A percentile compares a stretch with the other conserved stretches of the same genome.
phyloP scores from a whole-genome alignment of 2,888 invertebrate species.

The Pammene aurita region DNA sequence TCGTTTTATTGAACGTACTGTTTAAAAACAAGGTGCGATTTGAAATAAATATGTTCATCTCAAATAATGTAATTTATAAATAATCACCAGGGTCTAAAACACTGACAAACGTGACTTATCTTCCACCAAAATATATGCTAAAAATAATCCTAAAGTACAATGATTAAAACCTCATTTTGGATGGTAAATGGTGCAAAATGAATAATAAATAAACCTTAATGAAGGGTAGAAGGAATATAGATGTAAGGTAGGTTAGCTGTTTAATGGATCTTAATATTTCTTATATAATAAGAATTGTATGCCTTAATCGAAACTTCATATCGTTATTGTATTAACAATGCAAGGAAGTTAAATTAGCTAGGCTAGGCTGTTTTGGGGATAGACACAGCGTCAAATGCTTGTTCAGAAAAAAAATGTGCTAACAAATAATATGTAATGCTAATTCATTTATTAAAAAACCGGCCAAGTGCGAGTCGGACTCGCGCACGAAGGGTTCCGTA shows the following conservation, averaged over 20 bases:
- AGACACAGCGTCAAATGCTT: constrained; percentile 20
- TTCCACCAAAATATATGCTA: constrained; percentile 39
- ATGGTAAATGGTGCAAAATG: constrained; percentile 39
- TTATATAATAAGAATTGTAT: constrained; percentile 81
- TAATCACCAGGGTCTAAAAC: constrained; percentile 12
- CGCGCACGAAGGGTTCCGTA: too few species aligned
- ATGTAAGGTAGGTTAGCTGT: constrained; percentile 57
- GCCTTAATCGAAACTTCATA: constrained; percentile 80
- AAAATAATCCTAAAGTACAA: constrained; percentile 40
- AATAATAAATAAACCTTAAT: constrained; percentile 30
- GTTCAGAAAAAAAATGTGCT: too few species aligned
- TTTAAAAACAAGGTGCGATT: not conserved
- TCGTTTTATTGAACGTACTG: not conserved
- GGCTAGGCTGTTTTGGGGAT: constrained; percentile 17
- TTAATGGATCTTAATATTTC: constrained; percentile 60
- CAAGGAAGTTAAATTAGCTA: constrained; percentile 54
- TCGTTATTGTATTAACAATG: constrained; percentile 80
- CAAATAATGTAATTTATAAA: not conserved
- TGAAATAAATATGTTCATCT: not conserved
- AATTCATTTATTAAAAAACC: too few species aligned
- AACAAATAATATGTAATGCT: too few species aligned
- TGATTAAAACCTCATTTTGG: constrained; percentile 37
- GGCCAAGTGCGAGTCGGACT: too few species aligned
- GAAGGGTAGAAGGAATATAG: constrained; percentile 21
- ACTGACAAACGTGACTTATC: constrained; percentile 28